Evolutionary conservation across 1,140 invertebrate genomes (phyloP), one percentile per base, ranked within the genome.

Genomic region (Yoshiicerus persimilis): DNA sequence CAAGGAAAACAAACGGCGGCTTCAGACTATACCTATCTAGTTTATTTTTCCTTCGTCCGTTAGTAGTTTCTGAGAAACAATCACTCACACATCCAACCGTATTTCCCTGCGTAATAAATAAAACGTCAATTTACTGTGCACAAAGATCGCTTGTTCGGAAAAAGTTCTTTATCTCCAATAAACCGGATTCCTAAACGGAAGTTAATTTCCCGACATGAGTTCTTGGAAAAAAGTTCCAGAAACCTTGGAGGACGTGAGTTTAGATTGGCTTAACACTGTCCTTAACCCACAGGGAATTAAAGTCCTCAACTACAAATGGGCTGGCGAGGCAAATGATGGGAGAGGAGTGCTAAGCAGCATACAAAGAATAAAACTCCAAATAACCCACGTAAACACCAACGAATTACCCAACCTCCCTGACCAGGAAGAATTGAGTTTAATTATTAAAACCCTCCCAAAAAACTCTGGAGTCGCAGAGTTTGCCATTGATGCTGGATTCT

Each of bases 371-470:
- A 64, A 86, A 10, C 47, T 86, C 0, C 85, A 66, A n/a, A 66
- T 75, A 16, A 41, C 23, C 32, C 34, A 25, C 30, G 39, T 10
- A n/a, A 56, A 38, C 20, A 16, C n/a, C 10, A 38, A 77, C 23
- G 41, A 77, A 27, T 16, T 13, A 2, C 38, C 38, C 11, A 34
- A 25, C 4, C 20, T 27, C 0, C 30, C 34, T 10, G 16, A 27
- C n/a, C 6, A 30, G 8, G 11, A 70, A 70, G n/a, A 36, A 36
- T 10, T 66, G n/a, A 64, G 34, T 39, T 27, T 88, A 8, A 86
- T 88, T 39, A 23, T 88, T 11, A 88, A 88, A 56, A 85, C 56
- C 25, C 47, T 88, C 4, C 84, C 87, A 13, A 34, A 56, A 27
- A 66, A 88, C 27, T 39, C 87, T 39, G 36, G 47, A 27, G 25